A percentile compares a stretch with the other conserved stretches of the same genome.
phyloP scores from a whole-genome alignment of 2,113 vertebrate species.

The Pogonocichla stellata region DNA sequence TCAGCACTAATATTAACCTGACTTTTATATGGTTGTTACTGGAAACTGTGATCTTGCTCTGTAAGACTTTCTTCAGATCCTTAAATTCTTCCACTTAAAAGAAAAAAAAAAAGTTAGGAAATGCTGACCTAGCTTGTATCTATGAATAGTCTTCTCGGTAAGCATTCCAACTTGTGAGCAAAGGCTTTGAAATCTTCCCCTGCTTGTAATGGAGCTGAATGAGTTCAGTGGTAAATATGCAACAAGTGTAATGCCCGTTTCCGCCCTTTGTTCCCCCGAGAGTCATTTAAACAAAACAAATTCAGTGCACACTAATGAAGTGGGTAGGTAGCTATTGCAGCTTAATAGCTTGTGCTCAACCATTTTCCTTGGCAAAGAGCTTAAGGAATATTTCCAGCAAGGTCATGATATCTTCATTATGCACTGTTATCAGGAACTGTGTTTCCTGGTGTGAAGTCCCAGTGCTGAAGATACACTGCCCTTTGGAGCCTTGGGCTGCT shows the following conservation, averaged over 20 bases:
- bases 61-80: background rate
- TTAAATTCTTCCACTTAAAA: background rate
- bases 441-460: background rate
- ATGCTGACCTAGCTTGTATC: background rate
- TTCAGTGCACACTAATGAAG: slow-evolving; percentile 29
- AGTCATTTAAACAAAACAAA: slow-evolving; percentile 32
- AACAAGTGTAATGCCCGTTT: slow-evolving; percentile 45
- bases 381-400: slow-evolving; percentile 16
- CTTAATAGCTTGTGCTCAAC: background rate
- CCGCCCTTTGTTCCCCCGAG: slow-evolving; percentile 7
- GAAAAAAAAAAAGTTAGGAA: background rate
- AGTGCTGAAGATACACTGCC: rapidly evolving
- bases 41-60: background rate
- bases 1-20: background rate
- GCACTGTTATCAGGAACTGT: background rate
- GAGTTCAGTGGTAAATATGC: slow-evolving; percentile 14
- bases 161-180: background rate
- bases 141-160: background rate
- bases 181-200: slow-evolving; percentile 40
- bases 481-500: background rate
- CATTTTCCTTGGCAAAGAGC: slow-evolving; percentile 31
- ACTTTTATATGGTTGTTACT: background rate
- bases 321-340: slow-evolving; percentile 28
- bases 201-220: background rate
- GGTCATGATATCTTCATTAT: background rate